These are phyloP conservation scores for Erinaceus europaeus DNA, from an alignment of 2,113 vertebrate species.

Conservation along the genomic window DNA sequence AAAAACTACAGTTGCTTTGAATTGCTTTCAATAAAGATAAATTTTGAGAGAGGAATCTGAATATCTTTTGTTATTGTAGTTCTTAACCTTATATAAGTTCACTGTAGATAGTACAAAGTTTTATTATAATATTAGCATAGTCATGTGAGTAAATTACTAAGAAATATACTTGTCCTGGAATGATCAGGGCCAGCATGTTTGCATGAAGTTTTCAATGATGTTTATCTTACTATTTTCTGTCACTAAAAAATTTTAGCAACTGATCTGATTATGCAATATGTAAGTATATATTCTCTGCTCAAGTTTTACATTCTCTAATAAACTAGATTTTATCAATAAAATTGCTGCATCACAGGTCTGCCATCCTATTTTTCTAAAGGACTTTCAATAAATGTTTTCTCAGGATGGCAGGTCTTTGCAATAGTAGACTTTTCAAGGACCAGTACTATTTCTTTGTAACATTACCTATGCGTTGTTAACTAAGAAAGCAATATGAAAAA, in stretches of 20 bases:
- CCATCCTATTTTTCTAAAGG: background rate
- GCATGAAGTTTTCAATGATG: background rate
- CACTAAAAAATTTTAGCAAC: background rate
- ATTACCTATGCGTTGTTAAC: background rate
- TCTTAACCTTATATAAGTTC: background rate
- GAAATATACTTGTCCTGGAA: background rate
- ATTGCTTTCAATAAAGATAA: background rate
- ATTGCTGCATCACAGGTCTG: background rate
- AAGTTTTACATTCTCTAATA: background rate
- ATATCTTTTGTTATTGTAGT: background rate
- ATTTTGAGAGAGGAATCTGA: background rate
- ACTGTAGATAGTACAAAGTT: background rate
- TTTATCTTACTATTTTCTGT: background rate
- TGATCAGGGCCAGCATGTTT: background rate
- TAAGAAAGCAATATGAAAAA: background rate
- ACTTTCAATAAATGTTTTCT: background rate
- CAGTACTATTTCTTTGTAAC: background rate
- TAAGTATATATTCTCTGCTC: background rate
- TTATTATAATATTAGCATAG: background rate
- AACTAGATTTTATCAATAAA: background rate
- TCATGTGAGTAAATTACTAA: background rate
- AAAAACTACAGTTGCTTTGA: background rate
- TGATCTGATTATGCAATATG: background rate
- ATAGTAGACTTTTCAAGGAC: background rate
- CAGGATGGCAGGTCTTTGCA: background rate